A percentile compares a stretch with the other conserved stretches of the same genome.
Conservation (phyloP, 2,113 vertebrate species). For the Galeopterus variegatus region DNA sequence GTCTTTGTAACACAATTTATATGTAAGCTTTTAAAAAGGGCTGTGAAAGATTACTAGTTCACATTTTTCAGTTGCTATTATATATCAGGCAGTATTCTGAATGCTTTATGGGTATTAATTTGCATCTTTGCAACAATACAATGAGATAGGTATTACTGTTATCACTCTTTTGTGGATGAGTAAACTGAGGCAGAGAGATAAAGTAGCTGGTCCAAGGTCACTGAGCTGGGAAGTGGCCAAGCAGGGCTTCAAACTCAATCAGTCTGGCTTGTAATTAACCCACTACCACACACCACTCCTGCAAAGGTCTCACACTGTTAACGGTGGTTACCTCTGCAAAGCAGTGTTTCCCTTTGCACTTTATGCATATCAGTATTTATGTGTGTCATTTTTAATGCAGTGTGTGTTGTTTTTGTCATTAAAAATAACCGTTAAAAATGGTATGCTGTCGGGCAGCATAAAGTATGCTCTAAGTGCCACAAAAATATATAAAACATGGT, state of each 20-base stretch:
- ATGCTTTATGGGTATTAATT: not conserved
- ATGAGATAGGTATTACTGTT: not conserved
- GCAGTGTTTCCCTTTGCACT: not conserved
- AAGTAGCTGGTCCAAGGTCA: not conserved
- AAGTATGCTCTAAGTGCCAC: not conserved
- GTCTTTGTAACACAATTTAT: not conserved
- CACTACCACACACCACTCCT: not conserved
- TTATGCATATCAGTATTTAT: not conserved
- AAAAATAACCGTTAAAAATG: not conserved
- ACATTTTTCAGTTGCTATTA: not conserved
- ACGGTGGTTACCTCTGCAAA: not conserved
- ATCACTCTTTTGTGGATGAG: not conserved
- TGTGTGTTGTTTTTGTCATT: not conserved
- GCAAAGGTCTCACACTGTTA: not conserved
- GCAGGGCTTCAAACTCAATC: not conserved
- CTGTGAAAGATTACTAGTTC: not conserved
- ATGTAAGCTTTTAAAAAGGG: not conserved
- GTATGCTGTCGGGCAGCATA: not conserved
- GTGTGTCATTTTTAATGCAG: not conserved
- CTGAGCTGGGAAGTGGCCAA: not conserved
- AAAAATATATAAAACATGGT: not conserved
- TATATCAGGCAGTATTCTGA: not conserved
- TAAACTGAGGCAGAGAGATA: not conserved
- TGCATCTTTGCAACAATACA: not conserved
- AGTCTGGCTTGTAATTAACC: not conserved